phyloP scores from a whole-genome alignment of 1,140 invertebrate species.

The Melitaea cinxia region DNA sequence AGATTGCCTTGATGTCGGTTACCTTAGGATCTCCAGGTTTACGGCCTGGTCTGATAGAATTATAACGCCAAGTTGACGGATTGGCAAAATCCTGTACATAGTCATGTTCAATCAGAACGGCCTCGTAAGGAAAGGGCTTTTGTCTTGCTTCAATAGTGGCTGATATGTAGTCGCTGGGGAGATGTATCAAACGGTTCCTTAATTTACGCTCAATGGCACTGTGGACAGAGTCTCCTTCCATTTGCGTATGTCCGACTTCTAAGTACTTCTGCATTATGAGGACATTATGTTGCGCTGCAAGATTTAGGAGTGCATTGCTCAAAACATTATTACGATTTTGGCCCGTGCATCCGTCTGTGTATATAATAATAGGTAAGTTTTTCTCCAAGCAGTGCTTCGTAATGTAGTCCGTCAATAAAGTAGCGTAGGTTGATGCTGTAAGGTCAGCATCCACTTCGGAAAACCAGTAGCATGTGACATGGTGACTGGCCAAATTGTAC shows the following conservation, averaged over 20 bases:
- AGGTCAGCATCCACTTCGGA: no score
- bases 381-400: neutral
- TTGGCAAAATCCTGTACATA: neutral
- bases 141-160: neutral
- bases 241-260: neutral
- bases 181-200: neutral
- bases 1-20: no score
- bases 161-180: neutral
- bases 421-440: neutral
- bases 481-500: no score
- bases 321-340: neutral
- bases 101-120: neutral
- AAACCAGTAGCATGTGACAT: no score
- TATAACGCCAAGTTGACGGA: slow-evolving; percentile 18
- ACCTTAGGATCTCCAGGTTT: slow-evolving; percentile 47
- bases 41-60: slow-evolving; percentile 49
- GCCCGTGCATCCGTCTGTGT: neutral
- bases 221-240: neutral
- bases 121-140: slow-evolving; percentile 8
- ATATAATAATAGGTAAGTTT: neutral
- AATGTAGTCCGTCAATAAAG: neutral
- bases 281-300: neutral
- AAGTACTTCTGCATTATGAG: no score
- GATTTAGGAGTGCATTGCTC: neutral
- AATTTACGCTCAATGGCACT: neutral